phyloP scores from a whole-genome alignment of 2,113 vertebrate species.

The Phocoena phocoena region DNA sequence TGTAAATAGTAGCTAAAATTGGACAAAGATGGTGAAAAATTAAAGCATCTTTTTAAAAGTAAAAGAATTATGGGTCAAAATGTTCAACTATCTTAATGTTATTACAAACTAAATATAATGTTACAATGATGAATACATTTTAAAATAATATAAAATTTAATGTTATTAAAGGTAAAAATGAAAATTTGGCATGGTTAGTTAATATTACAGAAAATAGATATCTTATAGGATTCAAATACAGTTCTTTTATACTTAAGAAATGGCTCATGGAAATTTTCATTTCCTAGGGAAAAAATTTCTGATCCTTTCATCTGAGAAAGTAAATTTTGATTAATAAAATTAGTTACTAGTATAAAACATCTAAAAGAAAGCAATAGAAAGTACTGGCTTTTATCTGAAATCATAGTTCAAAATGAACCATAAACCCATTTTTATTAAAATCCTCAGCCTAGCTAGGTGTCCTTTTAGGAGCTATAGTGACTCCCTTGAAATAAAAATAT shows the following conservation, averaged over 20 bases:
- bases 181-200: neutral
- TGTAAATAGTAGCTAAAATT: neutral
- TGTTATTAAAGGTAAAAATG: neutral
- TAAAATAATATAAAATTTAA: neutral
- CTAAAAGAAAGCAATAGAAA: neutral
- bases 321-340: neutral
- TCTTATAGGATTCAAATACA: neutral
- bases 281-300: neutral
- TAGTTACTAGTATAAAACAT: neutral
- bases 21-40: neutral
- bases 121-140: neutral
- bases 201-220: neutral
- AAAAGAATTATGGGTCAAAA: neutral
- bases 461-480: neutral
- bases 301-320: neutral
- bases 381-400: neutral
- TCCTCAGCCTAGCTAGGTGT: neutral
- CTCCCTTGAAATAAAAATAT: neutral
- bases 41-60: neutral
- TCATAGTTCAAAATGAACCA: neutral
- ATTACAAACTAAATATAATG: neutral
- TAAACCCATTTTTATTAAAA: neutral
- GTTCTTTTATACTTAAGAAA: neutral
- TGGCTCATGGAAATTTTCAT: neutral
- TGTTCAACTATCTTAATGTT: neutral